Evolutionary conservation across 2,888 invertebrate species (phyloP).

Genomic region (Lasioglossum villosulum): DNA sequence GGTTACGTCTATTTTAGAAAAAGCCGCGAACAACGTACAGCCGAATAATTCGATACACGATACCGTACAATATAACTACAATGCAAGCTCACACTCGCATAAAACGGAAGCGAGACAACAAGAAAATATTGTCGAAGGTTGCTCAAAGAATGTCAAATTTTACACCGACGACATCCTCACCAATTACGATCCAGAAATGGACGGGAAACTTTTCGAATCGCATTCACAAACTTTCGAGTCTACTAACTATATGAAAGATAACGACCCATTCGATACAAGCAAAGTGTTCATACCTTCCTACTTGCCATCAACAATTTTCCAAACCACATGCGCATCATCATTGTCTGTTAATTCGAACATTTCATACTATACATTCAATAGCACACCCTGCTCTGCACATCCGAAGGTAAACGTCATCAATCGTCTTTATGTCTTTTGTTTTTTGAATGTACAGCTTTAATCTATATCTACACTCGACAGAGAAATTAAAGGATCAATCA

Average conservation of each 20-base stretch:
- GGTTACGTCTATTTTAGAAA: constrained; percentile 15
- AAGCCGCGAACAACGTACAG: constrained; percentile 16
- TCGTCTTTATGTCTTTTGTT: constrained; percentile 63
- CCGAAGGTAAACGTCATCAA: constrained; percentile 79
- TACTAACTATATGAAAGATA: constrained; percentile 50
- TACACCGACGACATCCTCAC: constrained; percentile 36
- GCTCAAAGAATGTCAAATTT: constrained; percentile 22
- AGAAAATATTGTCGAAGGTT: constrained; percentile 11
- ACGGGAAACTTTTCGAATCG: constrained; percentile 59
- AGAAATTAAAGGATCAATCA: too few relatives aligned
- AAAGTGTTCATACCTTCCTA: constrained; percentile 75
- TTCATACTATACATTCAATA: constrained; percentile 77
- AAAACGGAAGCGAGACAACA: constrained; percentile 9
- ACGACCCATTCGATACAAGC: constrained; percentile 81
- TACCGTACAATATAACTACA: constrained; percentile 28
- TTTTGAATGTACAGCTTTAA: constrained; percentile 11
- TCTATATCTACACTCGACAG: neutral
- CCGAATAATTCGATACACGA: constrained; percentile 46
- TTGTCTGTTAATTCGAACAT: constrained; percentile 69
- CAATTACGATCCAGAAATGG: constrained; percentile 23
- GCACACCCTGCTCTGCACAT: constrained; percentile 77
- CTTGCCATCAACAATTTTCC: constrained; percentile 72
- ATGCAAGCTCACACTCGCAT: constrained; percentile 5
- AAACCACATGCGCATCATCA: constrained; percentile 67
- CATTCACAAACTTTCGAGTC: constrained; percentile 51